phyloP scores from a whole-genome alignment of 2,888 invertebrate genomes.

The Yponomeuta malinellus region DNA sequence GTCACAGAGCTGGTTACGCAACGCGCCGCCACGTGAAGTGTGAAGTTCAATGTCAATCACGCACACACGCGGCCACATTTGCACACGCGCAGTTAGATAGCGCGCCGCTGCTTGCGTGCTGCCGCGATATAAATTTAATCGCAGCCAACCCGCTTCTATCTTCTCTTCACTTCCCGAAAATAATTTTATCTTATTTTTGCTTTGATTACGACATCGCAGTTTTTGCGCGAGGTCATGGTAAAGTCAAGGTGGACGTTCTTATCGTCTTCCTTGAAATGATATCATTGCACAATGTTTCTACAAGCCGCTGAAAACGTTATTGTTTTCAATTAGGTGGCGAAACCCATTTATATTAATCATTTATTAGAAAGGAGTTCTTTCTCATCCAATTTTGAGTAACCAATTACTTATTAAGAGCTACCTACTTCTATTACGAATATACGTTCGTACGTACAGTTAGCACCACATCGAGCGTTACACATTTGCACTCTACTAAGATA shows the following conservation, averaged over 20 bases:
- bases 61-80: constrained; percentile 39
- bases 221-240: constrained; percentile 62
- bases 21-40: constrained; percentile 61
- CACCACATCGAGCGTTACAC: too few relatives aligned
- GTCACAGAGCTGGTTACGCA: constrained; percentile 48
- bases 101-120: constrained; percentile 32
- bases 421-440: too few relatives aligned
- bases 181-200: constrained; percentile 24
- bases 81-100: constrained; percentile 30
- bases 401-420: too few relatives aligned
- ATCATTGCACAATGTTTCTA: not conserved
- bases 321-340: too few relatives aligned
- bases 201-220: constrained; percentile 26
- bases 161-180: constrained; percentile 65
- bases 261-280: constrained; percentile 11
- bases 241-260: constrained; percentile 36
- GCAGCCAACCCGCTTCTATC: constrained; percentile 68
- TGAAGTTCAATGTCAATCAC: constrained; percentile 76
- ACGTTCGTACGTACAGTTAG: too few relatives aligned
- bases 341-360: too few relatives aligned
- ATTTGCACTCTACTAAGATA: too few relatives aligned
- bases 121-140: constrained; percentile 57
- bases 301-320: too few relatives aligned
- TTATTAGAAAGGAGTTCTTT: too few relatives aligned
- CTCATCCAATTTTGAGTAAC: too few relatives aligned